Conservation (phyloP, 2,797 vertebrate species). For the Pempheris klunzingeri region DNA sequence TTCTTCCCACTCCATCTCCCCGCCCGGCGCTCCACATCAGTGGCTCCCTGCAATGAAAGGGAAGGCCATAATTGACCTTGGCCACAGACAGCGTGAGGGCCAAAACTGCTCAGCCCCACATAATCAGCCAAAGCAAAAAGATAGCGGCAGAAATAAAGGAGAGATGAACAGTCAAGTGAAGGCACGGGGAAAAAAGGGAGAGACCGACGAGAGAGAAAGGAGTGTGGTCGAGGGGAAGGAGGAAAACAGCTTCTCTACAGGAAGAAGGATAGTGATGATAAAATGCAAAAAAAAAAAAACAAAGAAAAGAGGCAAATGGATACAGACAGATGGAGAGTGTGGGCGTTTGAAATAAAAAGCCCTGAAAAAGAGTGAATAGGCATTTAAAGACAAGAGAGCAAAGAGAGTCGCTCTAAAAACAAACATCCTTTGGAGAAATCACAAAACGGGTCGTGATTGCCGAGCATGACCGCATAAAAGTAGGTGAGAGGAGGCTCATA, state of each 20-base stretch:
- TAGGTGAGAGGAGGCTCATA: slow-evolving; percentile 57
- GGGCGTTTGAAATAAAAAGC: slow-evolving; percentile 47
- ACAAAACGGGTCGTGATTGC: slow-evolving; percentile 45
- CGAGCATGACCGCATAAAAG: slow-evolving; percentile 41
- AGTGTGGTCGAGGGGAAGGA: slow-evolving; percentile 16
- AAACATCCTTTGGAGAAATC: slow-evolving; percentile 38
- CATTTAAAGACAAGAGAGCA: slow-evolving; percentile 43
- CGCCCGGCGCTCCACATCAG: slow-evolving; percentile 67
- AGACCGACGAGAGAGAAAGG: slow-evolving; percentile 19
- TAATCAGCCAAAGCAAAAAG: slow-evolving; percentile 76
- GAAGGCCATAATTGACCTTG: slow-evolving; percentile 86
- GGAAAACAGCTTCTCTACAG: slow-evolving; percentile 2
- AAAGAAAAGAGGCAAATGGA: slow-evolving; percentile 45
- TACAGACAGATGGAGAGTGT: slow-evolving; percentile 55
- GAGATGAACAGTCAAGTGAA: slow-evolving; percentile 31
- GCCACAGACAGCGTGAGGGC: slow-evolving; percentile 74
- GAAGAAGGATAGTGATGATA: neutral
- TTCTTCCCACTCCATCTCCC: slow-evolving; percentile 67
- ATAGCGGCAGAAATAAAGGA: slow-evolving; percentile 51
- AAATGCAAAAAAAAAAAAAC: slow-evolving; percentile 16
- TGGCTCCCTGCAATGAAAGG: slow-evolving; percentile 77
- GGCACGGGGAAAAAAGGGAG: slow-evolving; percentile 1
- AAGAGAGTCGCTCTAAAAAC: slow-evolving; percentile 30
- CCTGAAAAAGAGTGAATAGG: slow-evolving; percentile 24
- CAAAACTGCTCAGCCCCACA: slow-evolving; percentile 77